Conservation (phyloP, 2,113 vertebrate species). For the Phainopepla nitens region DNA sequence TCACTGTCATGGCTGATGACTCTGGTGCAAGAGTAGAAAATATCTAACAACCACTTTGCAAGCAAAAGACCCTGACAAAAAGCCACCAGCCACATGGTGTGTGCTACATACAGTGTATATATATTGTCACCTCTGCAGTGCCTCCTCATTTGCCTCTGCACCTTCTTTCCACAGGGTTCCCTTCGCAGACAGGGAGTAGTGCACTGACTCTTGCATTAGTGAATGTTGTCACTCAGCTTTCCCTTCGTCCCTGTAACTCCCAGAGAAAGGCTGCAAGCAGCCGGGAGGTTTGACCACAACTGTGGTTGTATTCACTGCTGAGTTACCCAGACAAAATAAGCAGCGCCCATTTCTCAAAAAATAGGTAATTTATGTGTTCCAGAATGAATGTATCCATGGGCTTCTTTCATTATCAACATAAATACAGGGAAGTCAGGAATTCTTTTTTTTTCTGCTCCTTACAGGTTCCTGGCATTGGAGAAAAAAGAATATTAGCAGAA, state of each 20-base stretch:
- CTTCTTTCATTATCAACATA: not conserved
- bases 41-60: not conserved
- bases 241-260: not conserved
- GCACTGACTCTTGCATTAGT: not conserved
- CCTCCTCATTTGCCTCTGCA: not conserved
- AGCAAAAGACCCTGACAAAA: not conserved
- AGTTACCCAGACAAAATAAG: not conserved
- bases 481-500: not conserved
- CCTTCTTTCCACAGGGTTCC: not conserved
- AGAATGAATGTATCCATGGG: not conserved
- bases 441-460: not conserved
- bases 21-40: not conserved
- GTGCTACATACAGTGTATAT: no score
- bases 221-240: not conserved
- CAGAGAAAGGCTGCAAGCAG: not conserved
- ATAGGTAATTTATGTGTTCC: not conserved
- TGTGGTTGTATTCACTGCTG: not conserved
- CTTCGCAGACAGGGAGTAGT: not conserved
- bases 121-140: not conserved
- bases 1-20: not conserved
- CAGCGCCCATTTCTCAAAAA: not conserved
- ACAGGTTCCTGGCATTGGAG: not conserved
- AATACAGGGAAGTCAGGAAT: not conserved
- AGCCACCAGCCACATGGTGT: not conserved
- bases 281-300: not conserved